These are phyloP conservation scores for Empidonax traillii DNA, from an alignment of 2,113 vertebrate species.

Conservation along the genomic window DNA sequence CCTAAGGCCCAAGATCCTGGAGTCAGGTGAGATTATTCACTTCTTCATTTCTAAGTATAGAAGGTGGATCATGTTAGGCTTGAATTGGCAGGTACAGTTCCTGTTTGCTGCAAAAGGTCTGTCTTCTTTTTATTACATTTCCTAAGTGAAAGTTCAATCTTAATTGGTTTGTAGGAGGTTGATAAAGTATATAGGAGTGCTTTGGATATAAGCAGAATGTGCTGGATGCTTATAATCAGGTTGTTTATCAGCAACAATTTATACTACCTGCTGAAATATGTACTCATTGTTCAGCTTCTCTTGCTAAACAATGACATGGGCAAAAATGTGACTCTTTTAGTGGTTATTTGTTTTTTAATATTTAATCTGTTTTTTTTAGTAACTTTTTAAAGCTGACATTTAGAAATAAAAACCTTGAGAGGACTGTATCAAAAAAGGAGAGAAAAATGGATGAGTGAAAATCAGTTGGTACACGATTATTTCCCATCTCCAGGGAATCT, in stretches of 20 bases:
- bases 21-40: not conserved
- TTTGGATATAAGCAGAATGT: not conserved
- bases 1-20: not conserved
- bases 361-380: not conserved
- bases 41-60: not conserved
- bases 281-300: not conserved
- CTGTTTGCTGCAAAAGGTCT: not conserved
- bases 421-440: not conserved
- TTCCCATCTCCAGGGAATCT: not conserved
- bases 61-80: not conserved
- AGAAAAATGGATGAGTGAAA: not conserved
- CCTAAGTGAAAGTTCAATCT: not conserved
- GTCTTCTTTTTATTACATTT: not conserved
- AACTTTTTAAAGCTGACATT: not conserved
- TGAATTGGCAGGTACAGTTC: not conserved
- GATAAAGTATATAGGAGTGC: not conserved
- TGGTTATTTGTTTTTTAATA: not conserved
- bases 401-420: not conserved
- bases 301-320: not conserved
- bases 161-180: not conserved
- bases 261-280: not conserved
- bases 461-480: not conserved
- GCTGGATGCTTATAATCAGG: not conserved
- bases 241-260: not conserved
- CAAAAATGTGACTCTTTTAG: not conserved